Conservation (phyloP, 2,113 vertebrate genomes). For the Abramis brama region DNA sequence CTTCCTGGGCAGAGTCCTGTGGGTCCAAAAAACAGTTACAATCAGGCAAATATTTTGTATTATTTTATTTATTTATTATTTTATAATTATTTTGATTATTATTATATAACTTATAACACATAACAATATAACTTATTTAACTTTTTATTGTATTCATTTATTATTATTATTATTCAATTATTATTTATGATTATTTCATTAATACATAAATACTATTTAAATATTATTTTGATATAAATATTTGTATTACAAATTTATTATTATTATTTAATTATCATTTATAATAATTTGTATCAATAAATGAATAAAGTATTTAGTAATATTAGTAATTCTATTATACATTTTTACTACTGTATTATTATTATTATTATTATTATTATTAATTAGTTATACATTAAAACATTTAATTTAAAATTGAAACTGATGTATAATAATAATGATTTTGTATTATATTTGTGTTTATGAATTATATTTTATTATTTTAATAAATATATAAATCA, state of each 20-base stretch:
- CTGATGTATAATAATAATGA: too few species aligned
- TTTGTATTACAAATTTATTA: not conserved
- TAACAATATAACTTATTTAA: too few species aligned
- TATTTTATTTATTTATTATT: not conserved
- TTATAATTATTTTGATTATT: not conserved
- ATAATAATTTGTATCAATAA: too few species aligned
- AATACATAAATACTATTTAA: not conserved
- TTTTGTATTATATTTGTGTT: too few species aligned
- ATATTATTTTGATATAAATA: not conserved
- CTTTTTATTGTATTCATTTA: not conserved
- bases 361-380: not conserved
- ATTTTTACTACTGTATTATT: not conserved
- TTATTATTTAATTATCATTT: not conserved
- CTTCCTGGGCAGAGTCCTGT: conserved; percentile 93
- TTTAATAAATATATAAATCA: too few species aligned
- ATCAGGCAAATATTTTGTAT: not conserved
- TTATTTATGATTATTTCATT: not conserved
- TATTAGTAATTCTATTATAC: too few species aligned
- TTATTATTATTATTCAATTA: not conserved
- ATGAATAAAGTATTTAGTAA: too few species aligned
- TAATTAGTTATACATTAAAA: not conserved
- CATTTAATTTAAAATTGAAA: too few species aligned
- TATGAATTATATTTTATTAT: too few species aligned
- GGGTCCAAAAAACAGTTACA: conserved; percentile 48
- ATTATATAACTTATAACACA: not conserved